Evolutionary conservation across 2,797 vertebrate genomes (phyloP), one percentile per base, ranked within the genome.

Genomic region (Anableps anableps): DNA sequence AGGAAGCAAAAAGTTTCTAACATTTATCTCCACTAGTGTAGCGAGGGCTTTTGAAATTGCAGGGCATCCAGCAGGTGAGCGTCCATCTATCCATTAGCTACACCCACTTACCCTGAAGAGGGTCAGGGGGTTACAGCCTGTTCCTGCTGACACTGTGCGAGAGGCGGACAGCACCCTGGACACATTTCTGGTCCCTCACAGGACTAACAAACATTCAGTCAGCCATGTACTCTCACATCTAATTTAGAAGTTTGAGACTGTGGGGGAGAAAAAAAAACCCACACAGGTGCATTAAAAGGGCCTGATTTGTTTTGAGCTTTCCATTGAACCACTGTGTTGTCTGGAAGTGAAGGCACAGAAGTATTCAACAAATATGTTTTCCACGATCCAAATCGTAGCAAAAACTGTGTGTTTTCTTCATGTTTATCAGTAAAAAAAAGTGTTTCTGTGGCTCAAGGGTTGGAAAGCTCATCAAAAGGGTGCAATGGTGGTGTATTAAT

Each of bases 21-120:
- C 9, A 68, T 51, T 77, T 68, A 51, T 51, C 50, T 48, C 26
- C 26, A 76, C 13, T 31, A 51, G 31, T 51, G 73, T 75, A 62
- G 14, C 29, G 9, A 51, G 47, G 34, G 75, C 62, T 77, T 38
- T 51, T 51, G 29, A 77, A 77, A 68, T 31, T 38, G 45, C 45
- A 36, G 31, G 38, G 60, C 43, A 50, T 76, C n/a, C 47, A 51
- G 73, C 60, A n/a, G 60, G 29, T 68, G 62, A 76, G 62, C 7
- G 26, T 68, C 76, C 50, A 70, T 43, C 48, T 53, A 29, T 29
- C 64, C 47, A 70, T 77, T 53, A 53, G 47, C 47, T 70, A 70
- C 62, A 77, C 60, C 43, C 75, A 64, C 45, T 77, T 77, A 77
- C 62, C 47, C 62, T 70, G 76, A 53, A 77, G 47, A 70, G 64